phyloP scores from a whole-genome alignment of 2,113 vertebrate species.

The Donacobius atricapilla region DNA sequence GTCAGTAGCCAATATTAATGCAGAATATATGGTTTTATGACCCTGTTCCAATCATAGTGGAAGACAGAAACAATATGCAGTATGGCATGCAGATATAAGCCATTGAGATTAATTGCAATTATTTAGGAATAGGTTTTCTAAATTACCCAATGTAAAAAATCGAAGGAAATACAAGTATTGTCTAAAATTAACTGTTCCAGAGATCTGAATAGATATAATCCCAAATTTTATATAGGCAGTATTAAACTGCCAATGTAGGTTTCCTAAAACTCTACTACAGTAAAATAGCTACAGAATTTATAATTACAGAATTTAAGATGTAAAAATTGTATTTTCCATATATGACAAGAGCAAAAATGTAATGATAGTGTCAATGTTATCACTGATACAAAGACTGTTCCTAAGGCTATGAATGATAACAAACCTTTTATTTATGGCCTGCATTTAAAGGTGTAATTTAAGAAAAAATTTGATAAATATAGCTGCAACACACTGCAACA shows the following conservation, averaged over 20 bases:
- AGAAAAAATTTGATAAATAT: neutral
- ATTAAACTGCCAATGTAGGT: neutral
- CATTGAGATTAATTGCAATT: neutral
- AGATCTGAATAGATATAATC: neutral
- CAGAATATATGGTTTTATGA: neutral
- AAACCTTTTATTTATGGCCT: neutral
- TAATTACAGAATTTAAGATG: neutral
- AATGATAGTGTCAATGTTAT: neutral
- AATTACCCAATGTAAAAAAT: neutral
- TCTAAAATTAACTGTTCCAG: neutral
- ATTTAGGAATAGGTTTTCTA: neutral
- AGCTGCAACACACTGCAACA: neutral
- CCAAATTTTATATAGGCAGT: neutral
- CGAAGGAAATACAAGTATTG: neutral
- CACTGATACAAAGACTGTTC: neutral
- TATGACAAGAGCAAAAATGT: neutral
- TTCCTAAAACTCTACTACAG: neutral
- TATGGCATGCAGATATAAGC: neutral
- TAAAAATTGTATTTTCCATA: neutral
- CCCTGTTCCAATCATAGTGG: rapidly evolving
- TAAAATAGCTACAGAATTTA: neutral
- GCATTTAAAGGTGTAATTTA: neutral
- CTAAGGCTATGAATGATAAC: neutral
- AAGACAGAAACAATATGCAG: neutral
- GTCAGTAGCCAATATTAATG: neutral